A percentile compares a stretch with the other conserved stretches of the same genome.
These are phyloP conservation scores for Morinoia aosen DNA, from an alignment of 2,888 invertebrate species.

Conservation along the genomic window DNA sequence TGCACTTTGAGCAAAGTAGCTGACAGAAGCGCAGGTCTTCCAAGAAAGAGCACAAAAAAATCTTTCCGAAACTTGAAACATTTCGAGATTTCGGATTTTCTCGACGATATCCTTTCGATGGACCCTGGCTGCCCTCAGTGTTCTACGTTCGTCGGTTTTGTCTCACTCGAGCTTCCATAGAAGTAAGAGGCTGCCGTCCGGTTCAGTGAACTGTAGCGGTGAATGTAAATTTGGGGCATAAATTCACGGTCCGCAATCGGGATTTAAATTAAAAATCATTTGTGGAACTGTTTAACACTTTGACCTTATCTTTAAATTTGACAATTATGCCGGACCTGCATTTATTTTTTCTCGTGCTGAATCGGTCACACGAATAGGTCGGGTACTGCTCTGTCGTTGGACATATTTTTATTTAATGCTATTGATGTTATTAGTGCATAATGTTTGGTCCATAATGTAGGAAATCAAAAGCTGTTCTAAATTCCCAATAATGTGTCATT, in stretches of 20 bases:
- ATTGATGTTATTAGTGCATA: too few species aligned
- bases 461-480: too few species aligned
- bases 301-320: too few species aligned
- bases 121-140: slow-evolving; percentile 17
- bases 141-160: background rate
- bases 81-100: background rate
- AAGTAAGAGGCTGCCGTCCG: background rate
- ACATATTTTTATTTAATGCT: too few species aligned
- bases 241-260: background rate
- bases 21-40: background rate
- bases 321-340: too few species aligned
- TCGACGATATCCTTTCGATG: slow-evolving; percentile 12
- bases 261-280: background rate
- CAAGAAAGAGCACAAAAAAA: background rate
- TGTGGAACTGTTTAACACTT: background rate
- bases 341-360: too few species aligned
- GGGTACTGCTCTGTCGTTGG: too few species aligned
- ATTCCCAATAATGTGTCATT: too few species aligned
- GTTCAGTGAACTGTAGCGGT: background rate
- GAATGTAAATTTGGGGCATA: background rate
- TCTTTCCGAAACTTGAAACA: background rate
- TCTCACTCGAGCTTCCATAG: background rate
- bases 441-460: too few species aligned
- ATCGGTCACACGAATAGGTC: too few species aligned
- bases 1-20: slow-evolving; percentile 45